Evolutionary conservation across 2,888 invertebrate genomes (phyloP).

Genomic region (Chalcosyrphus nemorum): DNA sequence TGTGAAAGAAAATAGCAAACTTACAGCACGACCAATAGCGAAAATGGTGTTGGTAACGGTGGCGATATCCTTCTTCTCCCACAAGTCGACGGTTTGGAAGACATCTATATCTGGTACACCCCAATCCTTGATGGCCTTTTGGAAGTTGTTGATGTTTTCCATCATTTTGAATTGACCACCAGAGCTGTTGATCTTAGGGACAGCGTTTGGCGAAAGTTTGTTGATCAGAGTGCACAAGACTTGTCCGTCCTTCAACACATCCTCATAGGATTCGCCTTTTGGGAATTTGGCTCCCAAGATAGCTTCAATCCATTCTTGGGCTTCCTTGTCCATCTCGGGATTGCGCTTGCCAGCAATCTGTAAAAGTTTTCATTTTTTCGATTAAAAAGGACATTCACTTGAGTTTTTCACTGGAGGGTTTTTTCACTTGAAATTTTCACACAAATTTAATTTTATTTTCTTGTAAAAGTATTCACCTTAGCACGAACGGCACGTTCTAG

Average conservation of each 20-base stretch:
- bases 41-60: constrained; percentile 93
- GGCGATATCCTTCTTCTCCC: constrained; percentile 95
- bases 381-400: constrained; percentile 17
- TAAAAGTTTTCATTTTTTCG: constrained; percentile 63
- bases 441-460: no score
- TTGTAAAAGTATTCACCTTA: constrained; percentile 90
- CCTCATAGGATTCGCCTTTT: constrained; percentile 90
- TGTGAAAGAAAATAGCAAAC: no score
- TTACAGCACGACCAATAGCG: constrained; percentile 92
- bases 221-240: constrained; percentile 97
- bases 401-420: constrained; percentile 1
- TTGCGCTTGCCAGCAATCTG: constrained; percentile 93
- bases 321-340: constrained; percentile 91
- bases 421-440: constrained; percentile 31
- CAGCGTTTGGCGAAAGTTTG: constrained; percentile 93
- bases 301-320: constrained; percentile 95
- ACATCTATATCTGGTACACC: constrained; percentile 96
- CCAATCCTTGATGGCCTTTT: constrained; percentile 91
- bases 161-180: constrained; percentile 99
- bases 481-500: constrained; percentile 95
- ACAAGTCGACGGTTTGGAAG: constrained; percentile 98
- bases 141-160: constrained; percentile 98
- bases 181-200: constrained; percentile 94
- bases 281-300: constrained; percentile 95
- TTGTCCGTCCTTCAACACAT: constrained; percentile 94